These are phyloP conservation scores for Alloscopus bannaensis DNA, from an alignment of 2,888 invertebrate species.

Conservation along the genomic window DNA sequence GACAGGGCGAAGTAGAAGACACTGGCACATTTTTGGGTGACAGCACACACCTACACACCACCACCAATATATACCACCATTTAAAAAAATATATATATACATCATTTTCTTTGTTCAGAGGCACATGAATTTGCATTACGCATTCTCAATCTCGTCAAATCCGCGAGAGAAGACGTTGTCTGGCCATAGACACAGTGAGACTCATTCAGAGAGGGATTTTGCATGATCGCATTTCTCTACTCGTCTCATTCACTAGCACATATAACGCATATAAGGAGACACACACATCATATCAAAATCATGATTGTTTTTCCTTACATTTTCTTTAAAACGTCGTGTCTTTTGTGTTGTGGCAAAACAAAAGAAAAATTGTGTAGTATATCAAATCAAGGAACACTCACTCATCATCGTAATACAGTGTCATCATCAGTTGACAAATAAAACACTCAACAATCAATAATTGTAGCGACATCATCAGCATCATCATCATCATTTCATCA, in stretches of 20 bases:
- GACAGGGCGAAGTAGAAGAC: no score
- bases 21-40: slow-evolving; percentile 47
- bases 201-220: no score
- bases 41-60: slow-evolving; percentile 21
- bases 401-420: not conserved
- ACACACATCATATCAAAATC: no score
- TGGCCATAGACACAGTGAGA: slow-evolving; percentile 44
- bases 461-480: not conserved
- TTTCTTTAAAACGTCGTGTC: no score
- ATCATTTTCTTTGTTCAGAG: no score
- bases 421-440: not conserved
- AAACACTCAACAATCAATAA: not conserved
- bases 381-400: not conserved
- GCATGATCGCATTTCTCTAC: no score
- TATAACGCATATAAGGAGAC: no score
- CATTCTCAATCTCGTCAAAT: slow-evolving; percentile 28
- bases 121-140: no score
- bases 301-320: no score
- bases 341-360: no score
- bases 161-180: slow-evolving; percentile 25
- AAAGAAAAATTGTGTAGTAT: no score
- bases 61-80: slow-evolving; percentile 5
- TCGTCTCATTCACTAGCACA: no score
- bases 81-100: not conserved
- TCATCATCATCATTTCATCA: slow-evolving; percentile 20